A percentile compares a stretch with the other conserved stretches of the same genome.
Conservation (phyloP, 2,797 vertebrate genomes). For the Uromys caudimaculatus region DNA sequence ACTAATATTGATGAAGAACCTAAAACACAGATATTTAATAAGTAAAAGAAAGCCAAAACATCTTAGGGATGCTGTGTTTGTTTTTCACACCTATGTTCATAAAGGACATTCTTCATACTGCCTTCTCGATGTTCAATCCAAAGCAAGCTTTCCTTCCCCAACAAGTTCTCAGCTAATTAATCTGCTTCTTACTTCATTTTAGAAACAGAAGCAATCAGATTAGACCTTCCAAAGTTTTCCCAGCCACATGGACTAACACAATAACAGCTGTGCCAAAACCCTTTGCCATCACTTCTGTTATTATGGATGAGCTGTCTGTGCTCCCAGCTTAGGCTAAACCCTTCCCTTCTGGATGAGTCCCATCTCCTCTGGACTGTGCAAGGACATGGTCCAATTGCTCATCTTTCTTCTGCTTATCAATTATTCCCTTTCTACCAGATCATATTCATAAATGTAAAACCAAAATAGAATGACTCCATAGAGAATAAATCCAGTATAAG, state of each 20-base stretch:
- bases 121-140: background rate
- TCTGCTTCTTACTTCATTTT: conserved; percentile 17
- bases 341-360: conserved; percentile 2
- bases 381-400: background rate
- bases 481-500: background rate
- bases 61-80: background rate
- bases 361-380: background rate
- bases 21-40: background rate
- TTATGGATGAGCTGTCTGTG: conserved; percentile 57
- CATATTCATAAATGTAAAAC: background rate
- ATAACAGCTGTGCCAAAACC: conserved; percentile 44
- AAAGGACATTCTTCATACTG: background rate
- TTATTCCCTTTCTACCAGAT: background rate
- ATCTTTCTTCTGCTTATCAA: conserved; percentile 15
- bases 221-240: background rate
- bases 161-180: background rate
- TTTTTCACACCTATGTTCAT: background rate
- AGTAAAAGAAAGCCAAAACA: background rate
- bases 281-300: conserved; percentile 47
- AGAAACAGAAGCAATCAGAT: background rate
- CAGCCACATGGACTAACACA: background rate
- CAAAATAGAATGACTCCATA: background rate
- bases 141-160: background rate
- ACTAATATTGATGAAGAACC: background rate
- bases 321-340: background rate